phyloP scores from a whole-genome alignment of 2,888 invertebrate species.

The Cotesia congregata region DNA sequence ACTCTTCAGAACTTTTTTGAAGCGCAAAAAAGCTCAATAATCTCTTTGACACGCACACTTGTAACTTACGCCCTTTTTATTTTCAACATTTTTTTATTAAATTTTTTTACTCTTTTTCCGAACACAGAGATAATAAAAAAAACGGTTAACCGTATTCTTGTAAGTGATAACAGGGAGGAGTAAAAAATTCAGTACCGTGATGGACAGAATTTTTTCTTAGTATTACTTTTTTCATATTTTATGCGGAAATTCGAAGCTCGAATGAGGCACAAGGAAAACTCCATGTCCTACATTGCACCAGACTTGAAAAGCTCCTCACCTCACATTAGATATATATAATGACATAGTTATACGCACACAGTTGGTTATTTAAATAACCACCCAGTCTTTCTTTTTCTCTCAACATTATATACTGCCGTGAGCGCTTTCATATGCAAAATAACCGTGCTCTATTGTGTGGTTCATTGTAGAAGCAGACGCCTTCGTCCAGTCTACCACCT shows the following conservation, averaged over 20 bases:
- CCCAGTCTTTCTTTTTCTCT: conserved; percentile 55
- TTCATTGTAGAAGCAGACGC: conserved; percentile 63
- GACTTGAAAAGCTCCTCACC: conserved; percentile 50
- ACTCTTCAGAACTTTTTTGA: background rate
- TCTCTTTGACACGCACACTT: conserved; percentile 21
- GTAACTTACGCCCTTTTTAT: background rate
- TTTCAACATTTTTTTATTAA: background rate
- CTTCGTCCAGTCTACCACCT: conserved; percentile 63
- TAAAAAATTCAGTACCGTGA: background rate
- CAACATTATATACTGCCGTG: background rate
- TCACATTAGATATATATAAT: conserved; percentile 46
- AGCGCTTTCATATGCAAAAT: conserved; percentile 66
- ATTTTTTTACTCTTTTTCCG: background rate
- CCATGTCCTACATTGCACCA: background rate
- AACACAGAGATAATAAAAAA: conserved; percentile 8
- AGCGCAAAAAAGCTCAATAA: conserved; percentile 4
- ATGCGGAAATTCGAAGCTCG: conserved; percentile 34
- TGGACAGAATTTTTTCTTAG: background rate
- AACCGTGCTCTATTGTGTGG: conserved; percentile 65
- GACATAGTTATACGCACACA: conserved; percentile 32
- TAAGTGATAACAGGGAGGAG: background rate
- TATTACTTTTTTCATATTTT: background rate
- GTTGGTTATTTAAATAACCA: conserved; percentile 30
- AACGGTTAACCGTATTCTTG: conserved; percentile 24
- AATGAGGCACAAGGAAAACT: background rate